Percentiles rank a stretch among this genome's conserved stretches.
Conservation (phyloP, 2,888 invertebrate species). For the Labia minor region DNA sequence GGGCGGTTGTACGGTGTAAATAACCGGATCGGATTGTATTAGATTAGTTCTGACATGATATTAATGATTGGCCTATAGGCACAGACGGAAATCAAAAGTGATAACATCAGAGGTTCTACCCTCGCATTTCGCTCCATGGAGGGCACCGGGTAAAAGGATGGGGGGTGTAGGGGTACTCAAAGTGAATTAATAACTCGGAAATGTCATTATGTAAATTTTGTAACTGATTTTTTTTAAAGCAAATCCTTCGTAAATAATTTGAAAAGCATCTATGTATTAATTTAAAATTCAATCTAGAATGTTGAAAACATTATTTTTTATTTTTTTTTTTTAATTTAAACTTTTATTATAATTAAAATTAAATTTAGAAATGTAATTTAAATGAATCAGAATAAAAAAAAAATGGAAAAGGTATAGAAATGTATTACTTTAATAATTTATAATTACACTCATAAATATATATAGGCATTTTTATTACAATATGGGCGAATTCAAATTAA, state of each 20-base stretch:
- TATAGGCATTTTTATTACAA: no score
- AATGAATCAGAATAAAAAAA: no score
- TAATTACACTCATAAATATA: no score
- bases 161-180: no score
- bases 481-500: no score
- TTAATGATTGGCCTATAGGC: conserved; percentile 13
- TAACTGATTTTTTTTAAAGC: background rate
- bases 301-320: no score
- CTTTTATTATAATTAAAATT: no score
- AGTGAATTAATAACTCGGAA: conserved; percentile 7
- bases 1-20: background rate
- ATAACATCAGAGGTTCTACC: background rate
- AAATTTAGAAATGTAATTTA: no score
- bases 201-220: background rate
- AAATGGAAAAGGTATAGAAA: no score
- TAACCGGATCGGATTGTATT: conserved; percentile 8
- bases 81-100: conserved; percentile 3
- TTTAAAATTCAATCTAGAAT: background rate
- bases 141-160: background rate
- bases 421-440: no score
- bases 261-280: background rate
- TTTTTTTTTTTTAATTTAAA: no score
- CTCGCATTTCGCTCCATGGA: background rate
- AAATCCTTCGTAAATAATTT: conserved; percentile 13
- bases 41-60: conserved; percentile 13